A percentile compares a stretch with the other conserved stretches of the same genome.
phyloP scores from a whole-genome alignment of 1,140 invertebrate species.

The Dysdera silvatica region DNA sequence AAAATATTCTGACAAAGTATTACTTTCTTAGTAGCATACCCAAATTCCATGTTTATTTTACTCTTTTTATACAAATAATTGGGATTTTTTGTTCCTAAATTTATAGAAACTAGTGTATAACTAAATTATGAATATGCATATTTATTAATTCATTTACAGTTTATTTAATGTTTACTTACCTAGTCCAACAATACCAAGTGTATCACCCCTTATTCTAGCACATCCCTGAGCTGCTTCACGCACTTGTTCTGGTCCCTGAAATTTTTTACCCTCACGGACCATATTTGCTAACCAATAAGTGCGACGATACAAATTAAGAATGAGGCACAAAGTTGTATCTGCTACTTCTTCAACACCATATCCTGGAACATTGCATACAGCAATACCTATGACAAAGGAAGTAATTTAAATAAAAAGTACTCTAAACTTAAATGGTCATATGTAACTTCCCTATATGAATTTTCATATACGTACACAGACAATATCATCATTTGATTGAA shows the following conservation, averaged over 20 bases:
- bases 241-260: slow-evolving; percentile 85
- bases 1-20: no score
- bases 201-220: slow-evolving; percentile 90
- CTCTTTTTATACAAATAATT: no score
- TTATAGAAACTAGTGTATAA: no score
- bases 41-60: no score
- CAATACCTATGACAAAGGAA: slow-evolving; percentile 76
- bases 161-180: slow-evolving; percentile 83
- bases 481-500: no score
- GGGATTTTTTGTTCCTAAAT: no score
- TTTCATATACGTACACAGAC: no score
- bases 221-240: slow-evolving; percentile 88
- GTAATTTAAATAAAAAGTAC: no score
- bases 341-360: slow-evolving; percentile 99
- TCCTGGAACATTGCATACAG: slow-evolving; percentile 98
- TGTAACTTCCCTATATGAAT: no score
- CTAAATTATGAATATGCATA: slow-evolving; percentile 68
- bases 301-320: slow-evolving; percentile 94
- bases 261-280: slow-evolving; percentile 96
- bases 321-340: slow-evolving; percentile 96
- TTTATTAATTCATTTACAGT: slow-evolving; percentile 83
- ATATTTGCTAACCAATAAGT: slow-evolving; percentile 98
- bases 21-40: no score
- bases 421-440: no score
- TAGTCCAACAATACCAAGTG: slow-evolving; percentile 96